Conservation (phyloP, 2,888 invertebrate genomes). For the Hemaris fuciformis region DNA sequence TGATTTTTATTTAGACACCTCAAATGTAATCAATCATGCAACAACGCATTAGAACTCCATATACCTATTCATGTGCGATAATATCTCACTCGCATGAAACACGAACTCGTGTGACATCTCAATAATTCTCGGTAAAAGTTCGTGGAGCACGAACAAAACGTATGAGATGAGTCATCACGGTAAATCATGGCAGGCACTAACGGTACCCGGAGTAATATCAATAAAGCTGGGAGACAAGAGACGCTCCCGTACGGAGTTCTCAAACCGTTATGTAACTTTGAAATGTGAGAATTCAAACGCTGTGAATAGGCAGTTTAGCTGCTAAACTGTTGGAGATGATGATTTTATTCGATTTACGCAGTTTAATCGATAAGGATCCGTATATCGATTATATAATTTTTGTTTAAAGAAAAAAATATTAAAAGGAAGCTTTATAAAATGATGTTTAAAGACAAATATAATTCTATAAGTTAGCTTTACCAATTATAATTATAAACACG, state of each 20-base stretch:
- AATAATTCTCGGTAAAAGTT: background rate
- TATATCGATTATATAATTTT: background rate
- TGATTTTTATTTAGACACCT: no score
- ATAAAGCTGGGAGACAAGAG: constrained; percentile 17
- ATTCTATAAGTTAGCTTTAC: no score
- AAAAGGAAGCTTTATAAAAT: no score
- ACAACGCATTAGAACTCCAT: no score
- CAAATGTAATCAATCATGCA: no score
- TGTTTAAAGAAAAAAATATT: no score
- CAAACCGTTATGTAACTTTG: background rate
- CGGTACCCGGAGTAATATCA: constrained; percentile 20
- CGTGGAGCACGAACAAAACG: background rate
- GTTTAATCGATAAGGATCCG: background rate
- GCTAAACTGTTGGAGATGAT: background rate
- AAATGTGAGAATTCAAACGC: background rate
- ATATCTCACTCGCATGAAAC: background rate
- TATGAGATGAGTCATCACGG: constrained; percentile 13
- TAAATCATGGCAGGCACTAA: constrained; percentile 19
- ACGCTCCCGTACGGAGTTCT: background rate
- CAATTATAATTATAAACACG: no score
- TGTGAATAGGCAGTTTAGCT: background rate
- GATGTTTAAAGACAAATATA: no score
- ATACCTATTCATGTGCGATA: background rate
- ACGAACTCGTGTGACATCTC: constrained; percentile 15
- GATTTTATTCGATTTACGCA: background rate